phyloP scores from a whole-genome alignment of 2,797 vertebrate species.

The Arnoldichthys spilopterus region DNA sequence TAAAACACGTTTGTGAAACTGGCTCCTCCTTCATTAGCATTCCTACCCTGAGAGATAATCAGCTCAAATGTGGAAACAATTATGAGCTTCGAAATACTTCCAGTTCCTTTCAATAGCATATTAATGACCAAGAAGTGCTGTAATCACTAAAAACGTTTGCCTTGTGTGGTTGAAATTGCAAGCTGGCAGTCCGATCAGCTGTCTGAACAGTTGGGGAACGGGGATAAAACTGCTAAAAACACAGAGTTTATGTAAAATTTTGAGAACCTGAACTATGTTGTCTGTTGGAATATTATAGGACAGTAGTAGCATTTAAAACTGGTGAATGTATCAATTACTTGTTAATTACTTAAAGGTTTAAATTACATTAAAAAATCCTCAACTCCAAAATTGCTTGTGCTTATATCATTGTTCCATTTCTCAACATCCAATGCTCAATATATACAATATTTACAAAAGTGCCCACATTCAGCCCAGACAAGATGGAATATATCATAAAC shows the following conservation, averaged over 20 bases:
- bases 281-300: background rate
- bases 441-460: slow-evolving; percentile 72
- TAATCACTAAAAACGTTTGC: background rate
- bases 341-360: background rate
- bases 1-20: background rate
- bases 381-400: slow-evolving; percentile 35
- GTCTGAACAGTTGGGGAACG: background rate
- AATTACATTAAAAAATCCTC: background rate
- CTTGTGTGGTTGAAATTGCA: background rate
- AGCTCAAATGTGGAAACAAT: background rate
- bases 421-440: slow-evolving; percentile 40
- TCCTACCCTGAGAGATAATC: slow-evolving; percentile 5
- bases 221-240: background rate
- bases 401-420: slow-evolving; percentile 28
- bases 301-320: background rate
- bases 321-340: background rate
- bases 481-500: slow-evolving; percentile 50
- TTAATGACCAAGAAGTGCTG: background rate
- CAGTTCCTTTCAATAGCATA: background rate
- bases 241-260: background rate
- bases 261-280: background rate
- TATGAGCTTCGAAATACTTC: background rate
- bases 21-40: background rate
- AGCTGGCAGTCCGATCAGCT: slow-evolving; percentile 16
- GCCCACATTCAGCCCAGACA: slow-evolving; percentile 64